Base-by-base conservation (phyloP, 2,113 vertebrate genomes). In the Melanerpes aurifrons region DNA sequence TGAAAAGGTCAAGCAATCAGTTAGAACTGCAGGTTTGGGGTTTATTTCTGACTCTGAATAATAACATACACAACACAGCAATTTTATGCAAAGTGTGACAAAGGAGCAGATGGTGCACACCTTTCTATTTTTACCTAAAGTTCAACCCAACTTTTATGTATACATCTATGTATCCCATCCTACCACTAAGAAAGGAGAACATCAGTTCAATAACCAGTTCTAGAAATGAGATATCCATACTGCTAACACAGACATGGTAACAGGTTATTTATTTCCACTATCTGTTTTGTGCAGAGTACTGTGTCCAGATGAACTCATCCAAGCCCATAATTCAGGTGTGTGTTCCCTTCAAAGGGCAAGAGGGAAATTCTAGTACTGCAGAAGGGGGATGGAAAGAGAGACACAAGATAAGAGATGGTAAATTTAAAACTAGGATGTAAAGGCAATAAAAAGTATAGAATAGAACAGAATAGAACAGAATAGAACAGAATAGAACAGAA, bases 71-170 rank as follows among this genome's bases (percentile, higher is more conserved):
- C 2, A 19, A 54, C 22, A 4, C 1, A 43, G 9, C 32, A 28
- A 3, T 2, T 56, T 10, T 10, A 69, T 3, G 12, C 6, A 16
- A 72, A 47, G 21, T 9, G 37, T 6, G 56, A 59, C 40, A 75
- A 62, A 79, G 17, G 26, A 82, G 25, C 5, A 72, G 54, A 40
- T 0, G 0, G 31, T 45, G 10, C n/a, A 40, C 10, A 19, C 35
- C 50, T 63, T 37, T n/a, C 5, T 24, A 45, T 50, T 54, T 50
- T 35, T 35, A 90, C 8, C n/a, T 50, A 58, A 58, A 69, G 47
- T 11, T 0, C 10, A 45, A 9, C 29, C 9, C 31, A 32, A 54
- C 7, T 43, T 45, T 62, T 31, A 43, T 0, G 14, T 12, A 22
- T 26, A 53, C 17, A 47, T 10, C 22, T 25, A 21, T 4, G 6